These are phyloP conservation scores for Moxostoma hubbsi DNA, from an alignment of 2,797 vertebrate species.

Conservation along the genomic window DNA sequence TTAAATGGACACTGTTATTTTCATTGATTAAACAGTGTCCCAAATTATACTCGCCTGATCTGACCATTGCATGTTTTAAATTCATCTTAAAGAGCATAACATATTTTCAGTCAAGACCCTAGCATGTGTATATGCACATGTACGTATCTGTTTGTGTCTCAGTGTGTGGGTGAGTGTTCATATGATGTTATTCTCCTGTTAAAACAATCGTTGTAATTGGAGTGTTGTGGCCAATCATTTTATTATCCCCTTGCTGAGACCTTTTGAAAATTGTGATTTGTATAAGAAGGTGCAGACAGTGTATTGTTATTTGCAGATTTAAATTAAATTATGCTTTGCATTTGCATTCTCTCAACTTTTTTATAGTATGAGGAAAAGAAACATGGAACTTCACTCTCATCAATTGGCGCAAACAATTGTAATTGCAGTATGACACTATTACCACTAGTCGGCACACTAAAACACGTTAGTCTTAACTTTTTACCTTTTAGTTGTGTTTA, in stretches of 20 bases:
- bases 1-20: slow-evolving; percentile 3
- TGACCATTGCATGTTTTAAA: slow-evolving; percentile 45
- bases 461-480: neutral
- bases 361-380: neutral
- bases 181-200: slow-evolving; percentile 56
- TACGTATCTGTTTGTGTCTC: slow-evolving; percentile 36
- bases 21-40: slow-evolving; percentile 9
- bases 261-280: slow-evolving; percentile 82
- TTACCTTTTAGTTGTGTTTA: neutral
- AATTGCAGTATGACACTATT: neutral
- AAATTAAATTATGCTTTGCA: slow-evolving; percentile 68
- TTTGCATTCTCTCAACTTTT: slow-evolving; percentile 14
- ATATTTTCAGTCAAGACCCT: neutral
- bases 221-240: slow-evolving; percentile 39
- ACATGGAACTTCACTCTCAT: too few relatives aligned
- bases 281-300: slow-evolving; percentile 71
- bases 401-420: neutral
- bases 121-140: slow-evolving; percentile 25
- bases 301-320: slow-evolving; percentile 77
- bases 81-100: slow-evolving; percentile 53
- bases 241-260: slow-evolving; percentile 61
- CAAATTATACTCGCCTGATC: slow-evolving; percentile 15
- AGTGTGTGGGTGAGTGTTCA: slow-evolving; percentile 39
- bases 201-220: slow-evolving; percentile 29
- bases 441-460: slow-evolving; percentile 36